phyloP scores from a whole-genome alignment of 2,888 invertebrate species.

The Malthinus seriepunctatus region DNA sequence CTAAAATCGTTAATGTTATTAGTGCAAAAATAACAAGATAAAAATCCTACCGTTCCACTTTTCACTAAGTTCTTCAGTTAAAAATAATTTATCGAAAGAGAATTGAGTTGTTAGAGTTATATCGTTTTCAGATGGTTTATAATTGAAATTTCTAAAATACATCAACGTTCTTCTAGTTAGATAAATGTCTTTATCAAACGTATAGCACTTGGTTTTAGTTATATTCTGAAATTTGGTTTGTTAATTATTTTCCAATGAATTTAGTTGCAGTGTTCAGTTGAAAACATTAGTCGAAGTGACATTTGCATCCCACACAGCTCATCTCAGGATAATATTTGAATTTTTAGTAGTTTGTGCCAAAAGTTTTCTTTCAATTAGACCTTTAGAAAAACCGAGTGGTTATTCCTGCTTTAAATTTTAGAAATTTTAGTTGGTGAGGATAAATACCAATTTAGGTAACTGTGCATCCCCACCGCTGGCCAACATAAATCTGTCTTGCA shows the following conservation, averaged over 20 bases:
- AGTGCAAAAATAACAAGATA: slow-evolving; percentile 1
- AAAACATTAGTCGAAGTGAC: too few relatives aligned
- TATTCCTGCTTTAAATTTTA: too few relatives aligned
- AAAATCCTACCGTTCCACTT: slow-evolving; percentile 78
- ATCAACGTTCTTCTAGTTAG: slow-evolving; percentile 79
- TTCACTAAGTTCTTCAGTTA: slow-evolving; percentile 78
- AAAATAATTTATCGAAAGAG: slow-evolving; percentile 82
- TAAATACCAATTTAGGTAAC: too few relatives aligned
- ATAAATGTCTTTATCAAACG: slow-evolving; percentile 72
- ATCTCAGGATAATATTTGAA: too few relatives aligned
- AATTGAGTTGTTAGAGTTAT: slow-evolving; percentile 88
- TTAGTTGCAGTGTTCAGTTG: too few relatives aligned
- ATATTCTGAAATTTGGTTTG: slow-evolving; percentile 45
- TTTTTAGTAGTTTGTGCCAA: too few relatives aligned
- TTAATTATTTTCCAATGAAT: neutral
- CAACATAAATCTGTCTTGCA: too few relatives aligned
- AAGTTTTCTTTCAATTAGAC: too few relatives aligned
- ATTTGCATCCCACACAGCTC: too few relatives aligned
- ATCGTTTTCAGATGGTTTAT: slow-evolving; percentile 67
- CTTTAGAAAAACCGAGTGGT: too few relatives aligned
- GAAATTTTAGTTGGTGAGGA: too few relatives aligned
- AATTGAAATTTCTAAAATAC: slow-evolving; percentile 78
- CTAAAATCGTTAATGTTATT: slow-evolving; percentile 49
- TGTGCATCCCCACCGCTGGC: too few relatives aligned
- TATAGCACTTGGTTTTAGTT: slow-evolving; percentile 72